phyloP scores from a whole-genome alignment of 2,888 invertebrate species.

The Cepaea hortensis region DNA sequence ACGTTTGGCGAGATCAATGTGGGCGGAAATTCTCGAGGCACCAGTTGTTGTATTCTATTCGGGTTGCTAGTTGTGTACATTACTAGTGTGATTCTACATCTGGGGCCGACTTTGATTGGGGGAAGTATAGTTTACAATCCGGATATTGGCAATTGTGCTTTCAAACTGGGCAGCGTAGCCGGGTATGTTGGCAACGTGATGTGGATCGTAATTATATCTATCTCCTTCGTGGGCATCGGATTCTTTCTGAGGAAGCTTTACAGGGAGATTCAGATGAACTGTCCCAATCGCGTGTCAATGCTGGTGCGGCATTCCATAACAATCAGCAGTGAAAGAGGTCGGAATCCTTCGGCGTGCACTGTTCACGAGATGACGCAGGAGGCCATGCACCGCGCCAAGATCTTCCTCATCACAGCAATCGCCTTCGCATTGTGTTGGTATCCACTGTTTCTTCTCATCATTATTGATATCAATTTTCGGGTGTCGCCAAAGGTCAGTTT shows the following conservation, averaged over 20 bases:
- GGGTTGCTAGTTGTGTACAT: conserved; percentile 75
- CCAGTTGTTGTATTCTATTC: conserved; percentile 74
- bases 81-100: conserved; percentile 74
- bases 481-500: conserved; percentile 66
- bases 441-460: conserved; percentile 73
- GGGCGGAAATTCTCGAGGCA: conserved; percentile 71
- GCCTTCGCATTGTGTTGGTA: conserved; percentile 75
- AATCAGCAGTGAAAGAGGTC: conserved; percentile 60
- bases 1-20: conserved; percentile 74
- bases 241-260: conserved; percentile 74
- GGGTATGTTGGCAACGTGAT: conserved; percentile 75
- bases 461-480: conserved; percentile 72
- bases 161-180: conserved; percentile 73
- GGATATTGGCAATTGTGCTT: conserved; percentile 75
- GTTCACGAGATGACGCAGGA: conserved; percentile 68
- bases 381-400: conserved; percentile 72
- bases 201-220: conserved; percentile 75
- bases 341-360: conserved; percentile 60
- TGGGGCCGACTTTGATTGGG: conserved; percentile 76
- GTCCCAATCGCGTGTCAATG: conserved; percentile 70
- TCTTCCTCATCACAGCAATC: conserved; percentile 71
- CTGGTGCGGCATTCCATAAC: conserved; percentile 73
- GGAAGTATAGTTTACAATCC: conserved; percentile 75
- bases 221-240: conserved; percentile 70
- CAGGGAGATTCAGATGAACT: conserved; percentile 73